Evolutionary conservation across 2,797 vertebrate genomes (phyloP).

Genomic region (Micromesistius poutassou): DNA sequence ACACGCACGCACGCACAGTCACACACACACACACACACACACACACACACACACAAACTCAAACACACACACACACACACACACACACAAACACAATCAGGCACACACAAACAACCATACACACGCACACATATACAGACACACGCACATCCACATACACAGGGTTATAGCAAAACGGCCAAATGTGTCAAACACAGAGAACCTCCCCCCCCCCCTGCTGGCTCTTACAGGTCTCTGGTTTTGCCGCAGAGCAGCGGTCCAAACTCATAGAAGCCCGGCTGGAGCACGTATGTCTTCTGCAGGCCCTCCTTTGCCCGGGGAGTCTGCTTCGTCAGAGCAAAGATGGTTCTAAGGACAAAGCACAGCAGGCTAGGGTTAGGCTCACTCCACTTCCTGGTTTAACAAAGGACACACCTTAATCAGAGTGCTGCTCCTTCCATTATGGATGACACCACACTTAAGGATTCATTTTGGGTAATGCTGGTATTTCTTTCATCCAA

Average conservation of each 20-base stretch:
- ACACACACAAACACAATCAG: not conserved
- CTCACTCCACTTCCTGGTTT: not conserved
- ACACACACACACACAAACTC: not conserved
- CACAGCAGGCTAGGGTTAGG: not conserved
- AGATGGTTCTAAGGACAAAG: slow-evolving; percentile 76
- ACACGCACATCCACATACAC: slow-evolving; percentile 3
- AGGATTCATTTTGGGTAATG: too few relatives aligned
- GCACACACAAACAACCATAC: not conserved
- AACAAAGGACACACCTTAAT: not conserved
- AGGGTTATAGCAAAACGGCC: not conserved
- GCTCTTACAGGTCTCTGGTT: slow-evolving; percentile 81
- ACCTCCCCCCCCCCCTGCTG: too few relatives aligned
- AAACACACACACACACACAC: not conserved
- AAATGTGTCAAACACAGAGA: not conserved
- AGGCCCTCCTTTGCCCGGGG: slow-evolving; percentile 59
- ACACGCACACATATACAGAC: slow-evolving; percentile 3
- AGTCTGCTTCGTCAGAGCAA: slow-evolving; percentile 69
- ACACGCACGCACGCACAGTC: not conserved
- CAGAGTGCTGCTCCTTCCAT: not conserved
- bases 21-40: not conserved
- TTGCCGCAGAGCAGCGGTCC: slow-evolving; percentile 92
- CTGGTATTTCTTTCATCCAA: too few relatives aligned
- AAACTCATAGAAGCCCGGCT: slow-evolving; percentile 78
- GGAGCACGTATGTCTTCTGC: slow-evolving; percentile 77
- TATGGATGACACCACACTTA: not conserved